These are phyloP conservation scores for Euwallacea similis DNA, from an alignment of 1,140 invertebrate genomes.

Conservation along the genomic window DNA sequence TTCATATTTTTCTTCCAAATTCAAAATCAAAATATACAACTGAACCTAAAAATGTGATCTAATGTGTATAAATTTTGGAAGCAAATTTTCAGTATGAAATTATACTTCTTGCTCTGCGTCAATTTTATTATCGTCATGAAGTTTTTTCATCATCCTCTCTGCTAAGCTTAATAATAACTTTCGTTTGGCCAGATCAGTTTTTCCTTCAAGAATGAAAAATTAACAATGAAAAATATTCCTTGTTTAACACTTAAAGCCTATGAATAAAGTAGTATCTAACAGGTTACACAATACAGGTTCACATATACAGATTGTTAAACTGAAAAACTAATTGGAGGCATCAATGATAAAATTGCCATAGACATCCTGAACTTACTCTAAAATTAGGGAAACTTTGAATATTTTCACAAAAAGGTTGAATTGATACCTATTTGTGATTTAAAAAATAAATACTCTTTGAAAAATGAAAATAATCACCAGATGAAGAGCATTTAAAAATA, in stretches of 20 bases:
- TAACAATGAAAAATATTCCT: not conserved
- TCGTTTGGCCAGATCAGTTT: slow-evolving; percentile 57
- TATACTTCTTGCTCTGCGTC: slow-evolving; percentile 84
- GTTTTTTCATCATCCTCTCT: slow-evolving; percentile 84
- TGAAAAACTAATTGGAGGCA: no score
- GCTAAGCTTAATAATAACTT: slow-evolving; percentile 79
- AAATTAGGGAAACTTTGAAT: no score
- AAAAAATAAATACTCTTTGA: no score
- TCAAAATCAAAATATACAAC: slow-evolving; percentile 88
- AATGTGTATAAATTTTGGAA: not conserved
- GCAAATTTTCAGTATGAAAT: not conserved
- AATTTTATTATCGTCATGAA: slow-evolving; percentile 85
- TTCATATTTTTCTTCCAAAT: slow-evolving; percentile 80
- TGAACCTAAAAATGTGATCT: slow-evolving; percentile 59
- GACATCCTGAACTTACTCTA: no score
- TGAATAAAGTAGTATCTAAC: no score
- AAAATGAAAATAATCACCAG: no score
- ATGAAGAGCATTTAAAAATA: no score
- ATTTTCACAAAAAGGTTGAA: no score
- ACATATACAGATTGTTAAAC: no score
- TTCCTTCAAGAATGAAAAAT: slow-evolving; percentile 45
- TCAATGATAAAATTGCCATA: no score
- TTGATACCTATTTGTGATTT: no score
- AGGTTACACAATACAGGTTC: not conserved
- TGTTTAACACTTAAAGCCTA: no score